A percentile compares a stretch with the other conserved stretches of the same genome.
Conservation (phyloP, 2,113 vertebrate species). For the Pica pica region DNA sequence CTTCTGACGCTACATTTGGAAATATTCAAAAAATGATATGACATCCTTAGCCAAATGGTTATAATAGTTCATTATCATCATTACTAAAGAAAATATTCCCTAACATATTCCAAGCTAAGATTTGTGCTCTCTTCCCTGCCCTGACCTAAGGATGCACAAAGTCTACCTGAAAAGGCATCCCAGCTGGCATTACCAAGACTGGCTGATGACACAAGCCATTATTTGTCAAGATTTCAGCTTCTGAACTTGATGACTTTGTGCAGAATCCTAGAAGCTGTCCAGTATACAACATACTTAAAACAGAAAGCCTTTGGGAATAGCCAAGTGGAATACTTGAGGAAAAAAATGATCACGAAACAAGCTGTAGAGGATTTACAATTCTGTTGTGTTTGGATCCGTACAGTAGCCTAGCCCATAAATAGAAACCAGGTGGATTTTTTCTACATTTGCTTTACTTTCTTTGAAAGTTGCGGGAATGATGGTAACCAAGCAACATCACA, state of each 20-base stretch:
- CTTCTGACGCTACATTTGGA: not conserved
- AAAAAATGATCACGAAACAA: not conserved
- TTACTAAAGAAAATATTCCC: not conserved
- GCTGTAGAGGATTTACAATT: not conserved
- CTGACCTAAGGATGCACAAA: not conserved
- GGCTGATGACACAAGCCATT: not conserved
- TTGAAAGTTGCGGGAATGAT: conserved; percentile 34
- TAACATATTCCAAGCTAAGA: not conserved
- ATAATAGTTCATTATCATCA: not conserved
- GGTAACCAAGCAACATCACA: conserved; percentile 63
- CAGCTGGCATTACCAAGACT: not conserved
- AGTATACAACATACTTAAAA: not conserved
- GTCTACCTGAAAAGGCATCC: not conserved
- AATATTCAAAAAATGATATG: not conserved
- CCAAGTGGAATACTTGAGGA: not conserved
- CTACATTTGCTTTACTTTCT: conserved; percentile 31
- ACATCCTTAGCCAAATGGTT: not conserved
- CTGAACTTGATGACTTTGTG: not conserved
- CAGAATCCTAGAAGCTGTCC: not conserved
- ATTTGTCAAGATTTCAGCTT: not conserved
- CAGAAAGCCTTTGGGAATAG: not conserved
- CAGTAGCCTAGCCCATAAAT: not conserved
- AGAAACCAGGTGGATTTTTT: not conserved
- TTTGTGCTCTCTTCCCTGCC: not conserved
- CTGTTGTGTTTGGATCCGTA: conserved; percentile 26